Evolutionary conservation across 2,888 invertebrate genomes (phyloP).

Genomic region (Sclerodermus sp.): DNA sequence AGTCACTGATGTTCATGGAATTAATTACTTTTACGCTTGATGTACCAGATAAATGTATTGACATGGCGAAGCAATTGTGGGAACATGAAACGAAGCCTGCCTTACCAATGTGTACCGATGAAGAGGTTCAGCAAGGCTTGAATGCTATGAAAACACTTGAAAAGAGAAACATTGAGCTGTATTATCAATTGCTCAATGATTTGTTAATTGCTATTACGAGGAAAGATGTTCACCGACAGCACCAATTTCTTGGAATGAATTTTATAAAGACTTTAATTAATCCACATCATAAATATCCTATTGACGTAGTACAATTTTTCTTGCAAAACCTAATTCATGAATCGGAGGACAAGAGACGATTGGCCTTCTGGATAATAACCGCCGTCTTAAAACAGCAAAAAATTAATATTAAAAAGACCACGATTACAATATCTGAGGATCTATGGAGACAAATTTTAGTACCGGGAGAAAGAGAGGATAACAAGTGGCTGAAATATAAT

Average conservation of each 20-base stretch:
- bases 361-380: slow-evolving; percentile 66
- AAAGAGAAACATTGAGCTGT: slow-evolving; percentile 59
- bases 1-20: slow-evolving; percentile 52
- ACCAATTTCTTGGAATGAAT: slow-evolving; percentile 73
- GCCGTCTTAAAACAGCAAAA: slow-evolving; percentile 75
- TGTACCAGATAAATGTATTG: slow-evolving; percentile 61
- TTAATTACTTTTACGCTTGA: slow-evolving; percentile 64
- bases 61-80: slow-evolving; percentile 60
- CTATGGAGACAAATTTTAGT: slow-evolving; percentile 22
- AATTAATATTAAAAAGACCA: slow-evolving; percentile 60
- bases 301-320: slow-evolving; percentile 67
- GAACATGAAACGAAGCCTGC: slow-evolving; percentile 51
- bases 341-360: slow-evolving; percentile 76
- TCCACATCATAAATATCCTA: slow-evolving; percentile 68
- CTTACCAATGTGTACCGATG: slow-evolving; percentile 48
- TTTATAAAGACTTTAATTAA: slow-evolving; percentile 75
- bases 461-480: slow-evolving; percentile 69
- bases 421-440: slow-evolving; percentile 4
- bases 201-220: slow-evolving; percentile 63
- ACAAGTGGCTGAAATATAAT: slow-evolving; percentile 76
- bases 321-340: slow-evolving; percentile 72
- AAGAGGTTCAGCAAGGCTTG: slow-evolving; percentile 55
- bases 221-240: slow-evolving; percentile 76
- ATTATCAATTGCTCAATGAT: slow-evolving; percentile 59
- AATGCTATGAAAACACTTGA: slow-evolving; percentile 52